Base-by-base conservation (phyloP, 2,113 vertebrate species). In the Anhinga anhinga region DNA sequence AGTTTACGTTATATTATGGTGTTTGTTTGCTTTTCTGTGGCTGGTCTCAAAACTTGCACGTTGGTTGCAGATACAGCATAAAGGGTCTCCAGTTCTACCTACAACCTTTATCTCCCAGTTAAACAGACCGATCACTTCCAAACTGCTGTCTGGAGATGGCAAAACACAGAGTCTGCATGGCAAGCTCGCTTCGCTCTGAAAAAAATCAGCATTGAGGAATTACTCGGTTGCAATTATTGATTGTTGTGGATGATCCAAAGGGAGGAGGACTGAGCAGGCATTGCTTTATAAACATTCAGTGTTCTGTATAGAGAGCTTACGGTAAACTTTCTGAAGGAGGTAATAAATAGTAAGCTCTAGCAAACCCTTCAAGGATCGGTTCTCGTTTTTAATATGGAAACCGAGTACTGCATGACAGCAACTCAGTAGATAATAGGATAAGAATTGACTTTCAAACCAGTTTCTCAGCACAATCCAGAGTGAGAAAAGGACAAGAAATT, bases 311-410 rank as follows among this genome's bases (percentile, higher is more conserved):
- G 93, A 82, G 58, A 86, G 36, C 19, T 88, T 61, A 34, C 18
- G 42, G 83, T 74, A 82, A 82, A 65, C 78, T 93, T 82, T 85
- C 52, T 69, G 77, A 84, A 82, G 88, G 18, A 69, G 34, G 14
- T 70, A 80, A 65, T 86, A 63, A 81, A 82, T 32, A 79, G 19
- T 58, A 56, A 90, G 40, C 49, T 82, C 58, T 73, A 40, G 88
- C 49, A 95, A 62, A 71, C 56, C 44, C 70, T 91, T 89, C 36
- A 32, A 40, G 76, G 52, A 86, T 72, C 45, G n/a, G 25, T 88
- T 95, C 88, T 88, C 34, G 71, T 88, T 90, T 95, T 85, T 94
- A 74, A 55, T 87, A 23, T 36, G 61, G 52, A 88, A 79, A 84
- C 27, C 4, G 14, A 42, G 50, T 44, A 30, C 47, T 55, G 69